Evolutionary conservation across 2,888 invertebrate species (phyloP).

Genomic region (Oxyscelio sp.): DNA sequence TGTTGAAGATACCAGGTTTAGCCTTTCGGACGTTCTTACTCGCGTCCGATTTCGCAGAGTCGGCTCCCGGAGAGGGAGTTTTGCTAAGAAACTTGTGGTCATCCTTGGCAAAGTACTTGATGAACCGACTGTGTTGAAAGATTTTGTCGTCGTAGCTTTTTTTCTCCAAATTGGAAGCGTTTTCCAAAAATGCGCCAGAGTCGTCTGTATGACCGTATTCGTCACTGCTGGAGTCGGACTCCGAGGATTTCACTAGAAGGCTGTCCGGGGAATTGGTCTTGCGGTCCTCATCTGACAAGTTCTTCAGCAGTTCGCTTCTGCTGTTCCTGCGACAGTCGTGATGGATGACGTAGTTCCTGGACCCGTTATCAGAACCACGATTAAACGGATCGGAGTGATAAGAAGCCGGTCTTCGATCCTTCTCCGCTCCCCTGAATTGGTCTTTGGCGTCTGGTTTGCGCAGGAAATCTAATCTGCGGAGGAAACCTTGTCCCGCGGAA

Average conservation of each 20-base stretch:
- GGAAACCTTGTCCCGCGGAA: constrained; percentile 80
- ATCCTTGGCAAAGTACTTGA: constrained; percentile 85
- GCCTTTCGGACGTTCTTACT: constrained; percentile 84
- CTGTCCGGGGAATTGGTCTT: constrained; percentile 88
- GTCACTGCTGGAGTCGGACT: constrained; percentile 87
- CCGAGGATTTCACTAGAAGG: constrained; percentile 87
- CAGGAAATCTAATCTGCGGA: constrained; percentile 85
- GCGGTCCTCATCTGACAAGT: constrained; percentile 86
- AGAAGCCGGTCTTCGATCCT: constrained; percentile 54
- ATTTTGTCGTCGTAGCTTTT: constrained; percentile 77
- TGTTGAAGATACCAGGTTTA: constrained; percentile 70
- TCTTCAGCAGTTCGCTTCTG: constrained; percentile 74
- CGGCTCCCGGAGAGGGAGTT: constrained; percentile 73
- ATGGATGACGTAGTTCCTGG: constrained; percentile 74
- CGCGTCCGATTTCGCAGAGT: constrained; percentile 83
- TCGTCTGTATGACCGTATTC: constrained; percentile 89
- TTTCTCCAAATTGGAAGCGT: constrained; percentile 87
- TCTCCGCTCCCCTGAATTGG: constrained; percentile 54
- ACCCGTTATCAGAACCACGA: constrained; percentile 42
- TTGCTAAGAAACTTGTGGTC: constrained; percentile 80
- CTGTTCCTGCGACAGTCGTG: constrained; percentile 81
- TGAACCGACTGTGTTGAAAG: constrained; percentile 82
- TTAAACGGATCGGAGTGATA: constrained; percentile 50
- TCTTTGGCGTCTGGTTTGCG: constrained; percentile 83
- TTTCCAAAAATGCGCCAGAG: constrained; percentile 88